These are phyloP conservation scores for Drosophila mercatorum DNA, from an alignment of 2,888 invertebrate species.

Conservation along the genomic window DNA sequence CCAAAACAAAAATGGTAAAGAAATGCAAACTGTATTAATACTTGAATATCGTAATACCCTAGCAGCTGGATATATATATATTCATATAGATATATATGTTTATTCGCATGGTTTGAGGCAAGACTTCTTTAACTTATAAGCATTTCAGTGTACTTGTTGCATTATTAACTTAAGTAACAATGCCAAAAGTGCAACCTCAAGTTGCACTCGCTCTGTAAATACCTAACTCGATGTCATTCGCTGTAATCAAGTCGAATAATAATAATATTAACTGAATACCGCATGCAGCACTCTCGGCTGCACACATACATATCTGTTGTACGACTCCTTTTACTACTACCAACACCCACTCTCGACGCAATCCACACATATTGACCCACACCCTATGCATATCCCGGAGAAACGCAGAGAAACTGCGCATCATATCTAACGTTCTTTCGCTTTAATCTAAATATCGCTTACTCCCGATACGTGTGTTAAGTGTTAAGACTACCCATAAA, in stretches of 20 bases:
- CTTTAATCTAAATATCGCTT: conserved; percentile 51
- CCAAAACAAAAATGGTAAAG: conserved; percentile 6
- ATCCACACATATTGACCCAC: conserved; percentile 34
- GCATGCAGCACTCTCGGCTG: neutral
- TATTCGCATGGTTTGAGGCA: conserved; percentile 79
- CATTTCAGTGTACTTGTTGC: conserved; percentile 68
- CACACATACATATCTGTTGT: conserved; percentile 58
- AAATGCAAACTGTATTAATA: conserved; percentile 57
- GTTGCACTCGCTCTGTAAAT: conserved; percentile 72
- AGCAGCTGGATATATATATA: conserved; percentile 48
- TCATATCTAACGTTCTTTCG: conserved; percentile 51
- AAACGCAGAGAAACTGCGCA: conserved; percentile 26
- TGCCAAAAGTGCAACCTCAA: conserved; percentile 68
- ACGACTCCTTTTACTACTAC: conserved; percentile 16
- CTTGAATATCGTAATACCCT: conserved; percentile 61
- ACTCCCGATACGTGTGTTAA: conserved; percentile 31
- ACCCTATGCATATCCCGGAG: conserved; percentile 36
- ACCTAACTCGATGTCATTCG: conserved; percentile 70
- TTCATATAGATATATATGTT: conserved; percentile 26
- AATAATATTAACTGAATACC: conserved; percentile 27
- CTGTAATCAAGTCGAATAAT: conserved; percentile 62
- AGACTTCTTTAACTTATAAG: conserved; percentile 75
- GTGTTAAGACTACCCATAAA: conserved; percentile 48
- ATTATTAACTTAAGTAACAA: conserved; percentile 54
- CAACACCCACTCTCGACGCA: neutral